phyloP scores from a whole-genome alignment of 2,888 invertebrate genomes.

The Acanthosepion lycidas region DNA sequence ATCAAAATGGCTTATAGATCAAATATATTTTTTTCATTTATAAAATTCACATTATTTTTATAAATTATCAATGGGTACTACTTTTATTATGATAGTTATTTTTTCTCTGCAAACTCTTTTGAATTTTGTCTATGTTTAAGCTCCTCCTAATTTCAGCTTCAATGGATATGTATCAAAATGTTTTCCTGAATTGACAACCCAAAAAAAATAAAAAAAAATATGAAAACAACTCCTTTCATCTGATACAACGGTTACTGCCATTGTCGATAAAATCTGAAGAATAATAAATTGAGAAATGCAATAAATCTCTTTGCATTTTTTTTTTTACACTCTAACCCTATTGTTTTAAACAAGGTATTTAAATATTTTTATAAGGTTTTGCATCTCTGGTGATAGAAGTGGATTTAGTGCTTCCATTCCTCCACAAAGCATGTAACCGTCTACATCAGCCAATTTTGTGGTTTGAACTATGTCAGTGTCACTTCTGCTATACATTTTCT shows the following conservation, averaged over 20 bases:
- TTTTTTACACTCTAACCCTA: background rate
- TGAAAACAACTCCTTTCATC: background rate
- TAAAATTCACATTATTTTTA: too few relatives aligned
- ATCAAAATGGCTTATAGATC: too few relatives aligned
- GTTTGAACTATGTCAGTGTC: background rate
- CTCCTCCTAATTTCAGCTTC: background rate
- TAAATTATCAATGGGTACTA: too few relatives aligned
- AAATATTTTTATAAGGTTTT: background rate
- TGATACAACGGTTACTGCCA: background rate
- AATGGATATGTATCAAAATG: background rate
- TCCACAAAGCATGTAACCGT: background rate
- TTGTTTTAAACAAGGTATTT: background rate
- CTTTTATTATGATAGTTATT: too few relatives aligned
- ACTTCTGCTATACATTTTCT: background rate
- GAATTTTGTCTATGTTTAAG: background rate
- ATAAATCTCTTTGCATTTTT: too few relatives aligned
- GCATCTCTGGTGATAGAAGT: background rate
- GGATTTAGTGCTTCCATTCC: background rate
- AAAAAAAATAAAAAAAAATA: background rate
- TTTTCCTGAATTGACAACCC: background rate
- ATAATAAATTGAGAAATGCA: background rate
- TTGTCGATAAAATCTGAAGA: background rate
- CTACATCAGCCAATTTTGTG: background rate
- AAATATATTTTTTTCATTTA: too few relatives aligned
- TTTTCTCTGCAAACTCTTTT: background rate